These are phyloP conservation scores for Dipus sagitta DNA, from an alignment of 2,797 vertebrate genomes.

Conservation along the genomic window DNA sequence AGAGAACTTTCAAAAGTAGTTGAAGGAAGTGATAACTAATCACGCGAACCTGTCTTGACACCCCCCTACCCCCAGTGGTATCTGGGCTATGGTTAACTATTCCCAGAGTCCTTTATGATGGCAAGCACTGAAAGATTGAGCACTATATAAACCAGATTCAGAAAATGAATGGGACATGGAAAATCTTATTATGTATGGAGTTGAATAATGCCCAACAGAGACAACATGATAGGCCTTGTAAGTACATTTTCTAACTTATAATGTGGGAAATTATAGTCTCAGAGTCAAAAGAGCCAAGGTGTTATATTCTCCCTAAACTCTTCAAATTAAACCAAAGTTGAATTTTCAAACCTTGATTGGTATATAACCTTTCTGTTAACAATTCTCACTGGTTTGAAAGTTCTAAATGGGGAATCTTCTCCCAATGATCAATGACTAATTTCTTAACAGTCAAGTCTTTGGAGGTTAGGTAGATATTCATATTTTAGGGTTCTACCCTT, in stretches of 20 bases:
- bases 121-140: background rate
- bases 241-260: constrained; percentile 76
- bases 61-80: background rate
- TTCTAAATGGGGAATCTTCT: constrained; percentile 23
- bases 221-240: constrained; percentile 79
- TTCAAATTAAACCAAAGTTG: constrained; percentile 40
- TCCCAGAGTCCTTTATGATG: constrained; percentile 24
- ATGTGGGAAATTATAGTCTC: background rate
- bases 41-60: background rate
- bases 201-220: background rate
- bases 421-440: background rate
- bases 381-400: background rate
- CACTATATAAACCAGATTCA: constrained; percentile 70
- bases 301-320: background rate
- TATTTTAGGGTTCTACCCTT: background rate
- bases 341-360: constrained; percentile 45
- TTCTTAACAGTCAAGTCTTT: constrained; percentile 1
- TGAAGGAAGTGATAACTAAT: constrained; percentile 71
- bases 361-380: background rate
- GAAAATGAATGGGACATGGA: background rate
- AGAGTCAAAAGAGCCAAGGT: background rate
- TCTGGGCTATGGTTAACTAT: constrained; percentile 26
- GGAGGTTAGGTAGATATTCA: background rate
- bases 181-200: constrained; percentile 6
- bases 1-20: constrained; percentile 26